A percentile compares a stretch with the other conserved stretches of the same genome.
Evolutionary conservation across 2,888 invertebrate genomes (phyloP).

Genomic region (Thysanoteuthis rhombus): DNA sequence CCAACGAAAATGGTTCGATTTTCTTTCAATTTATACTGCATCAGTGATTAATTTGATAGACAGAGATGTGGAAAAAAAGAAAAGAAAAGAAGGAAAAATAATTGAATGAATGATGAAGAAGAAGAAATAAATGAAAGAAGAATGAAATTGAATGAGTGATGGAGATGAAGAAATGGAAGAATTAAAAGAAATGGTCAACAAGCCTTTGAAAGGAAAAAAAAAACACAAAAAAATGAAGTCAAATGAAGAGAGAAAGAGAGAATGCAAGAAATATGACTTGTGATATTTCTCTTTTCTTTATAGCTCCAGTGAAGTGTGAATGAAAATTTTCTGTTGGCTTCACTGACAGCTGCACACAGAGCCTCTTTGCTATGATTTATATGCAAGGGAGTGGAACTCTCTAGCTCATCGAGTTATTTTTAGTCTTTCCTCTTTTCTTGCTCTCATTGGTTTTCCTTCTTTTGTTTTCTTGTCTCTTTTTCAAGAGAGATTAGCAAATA

Average conservation of each 20-base stretch:
- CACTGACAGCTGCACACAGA: background rate
- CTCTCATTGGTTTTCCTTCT: background rate
- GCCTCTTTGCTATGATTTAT: background rate
- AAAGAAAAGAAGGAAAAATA: background rate
- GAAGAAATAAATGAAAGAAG: too few relatives aligned
- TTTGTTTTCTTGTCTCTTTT: too few relatives aligned
- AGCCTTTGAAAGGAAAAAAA: background rate
- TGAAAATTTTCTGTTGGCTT: background rate
- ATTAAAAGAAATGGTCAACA: too few relatives aligned
- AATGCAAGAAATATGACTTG: background rate
- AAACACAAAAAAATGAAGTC: background rate
- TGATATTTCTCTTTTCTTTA: background rate
- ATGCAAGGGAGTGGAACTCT: background rate
- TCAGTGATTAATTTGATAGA: background rate
- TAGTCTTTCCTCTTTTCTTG: background rate
- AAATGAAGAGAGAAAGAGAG: background rate
- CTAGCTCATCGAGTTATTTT: background rate
- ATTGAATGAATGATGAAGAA: too few relatives aligned
- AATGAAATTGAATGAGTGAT: too few relatives aligned
- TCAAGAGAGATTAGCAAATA: background rate
- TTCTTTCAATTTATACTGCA: slow-evolving; percentile 12
- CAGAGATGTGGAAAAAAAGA: background rate
- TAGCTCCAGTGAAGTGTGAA: background rate
- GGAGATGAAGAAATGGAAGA: too few relatives aligned
- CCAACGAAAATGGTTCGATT: background rate